Conservation (phyloP, 2,797 vertebrate genomes). For the Moxostoma hubbsi region DNA sequence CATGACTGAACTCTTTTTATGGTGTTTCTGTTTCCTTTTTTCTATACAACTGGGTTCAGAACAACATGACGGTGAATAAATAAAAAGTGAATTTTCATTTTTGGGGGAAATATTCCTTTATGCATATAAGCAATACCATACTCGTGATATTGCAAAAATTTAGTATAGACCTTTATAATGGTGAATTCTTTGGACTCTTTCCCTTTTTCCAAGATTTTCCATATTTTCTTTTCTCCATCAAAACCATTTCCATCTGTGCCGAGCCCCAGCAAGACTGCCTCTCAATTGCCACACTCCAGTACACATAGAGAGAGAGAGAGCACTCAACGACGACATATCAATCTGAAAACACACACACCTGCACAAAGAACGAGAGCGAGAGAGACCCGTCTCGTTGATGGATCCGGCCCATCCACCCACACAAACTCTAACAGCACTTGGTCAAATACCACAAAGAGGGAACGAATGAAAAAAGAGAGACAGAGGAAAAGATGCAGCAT, state of each 20-base stretch:
- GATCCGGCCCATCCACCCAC: slow-evolving; percentile 53
- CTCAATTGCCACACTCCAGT: slow-evolving; percentile 71
- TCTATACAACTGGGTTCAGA: no score
- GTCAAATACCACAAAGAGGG: slow-evolving; percentile 49
- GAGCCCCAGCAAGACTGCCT: slow-evolving; percentile 69
- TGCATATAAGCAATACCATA: no score
- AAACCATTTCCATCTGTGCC: slow-evolving; percentile 72
- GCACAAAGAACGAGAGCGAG: slow-evolving; percentile 56
- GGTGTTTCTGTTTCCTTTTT: no score
- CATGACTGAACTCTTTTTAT: no score
- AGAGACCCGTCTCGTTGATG: slow-evolving; percentile 53
- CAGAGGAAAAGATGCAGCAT: slow-evolving; percentile 19
- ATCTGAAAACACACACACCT: slow-evolving; percentile 74
- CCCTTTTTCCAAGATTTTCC: background rate
- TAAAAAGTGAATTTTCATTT: no score
- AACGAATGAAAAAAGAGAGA: slow-evolving; percentile 8
- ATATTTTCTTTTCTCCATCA: slow-evolving; percentile 49
- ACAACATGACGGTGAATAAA: no score
- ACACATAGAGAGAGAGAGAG: slow-evolving; percentile 71
- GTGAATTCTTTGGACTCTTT: background rate
- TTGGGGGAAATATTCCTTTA: no score
- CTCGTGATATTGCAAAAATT: no score
- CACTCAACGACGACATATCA: slow-evolving; percentile 67
- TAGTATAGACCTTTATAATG: slow-evolving; percentile 7
- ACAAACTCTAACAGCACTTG: slow-evolving; percentile 42